A percentile compares a stretch with the other conserved stretches of the same genome.
Evolutionary conservation across 2,888 invertebrate genomes (phyloP).

Genomic region (Podotricha telesiphe): DNA sequence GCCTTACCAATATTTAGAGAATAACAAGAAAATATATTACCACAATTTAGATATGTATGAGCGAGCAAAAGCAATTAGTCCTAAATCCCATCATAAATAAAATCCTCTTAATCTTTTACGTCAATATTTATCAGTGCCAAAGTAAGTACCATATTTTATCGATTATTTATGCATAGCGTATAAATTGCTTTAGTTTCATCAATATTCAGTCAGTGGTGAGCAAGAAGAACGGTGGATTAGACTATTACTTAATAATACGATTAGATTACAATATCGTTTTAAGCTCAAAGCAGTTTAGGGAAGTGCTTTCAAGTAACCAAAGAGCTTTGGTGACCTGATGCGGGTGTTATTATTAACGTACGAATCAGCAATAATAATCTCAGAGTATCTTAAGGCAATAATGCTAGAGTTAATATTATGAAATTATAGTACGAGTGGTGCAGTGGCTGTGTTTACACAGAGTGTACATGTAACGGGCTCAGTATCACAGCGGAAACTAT

Average conservation of each 20-base stretch:
- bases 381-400: not conserved
- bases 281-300: constrained; percentile 15
- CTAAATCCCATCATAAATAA: constrained; percentile 15
- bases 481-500: not conserved
- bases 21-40: too few relatives aligned
- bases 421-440: not conserved
- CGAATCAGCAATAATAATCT: not conserved
- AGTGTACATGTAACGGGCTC: not conserved
- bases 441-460: not conserved
- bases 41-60: not conserved
- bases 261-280: constrained; percentile 46
- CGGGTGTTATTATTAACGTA: not conserved
- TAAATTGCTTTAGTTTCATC: constrained; percentile 78
- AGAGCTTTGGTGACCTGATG: constrained; percentile 9
- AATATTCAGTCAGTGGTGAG: constrained; percentile 71
- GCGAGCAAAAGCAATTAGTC: constrained; percentile 24
- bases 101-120: constrained; percentile 12
- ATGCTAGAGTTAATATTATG: not conserved
- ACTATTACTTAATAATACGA: constrained; percentile 46
- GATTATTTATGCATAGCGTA: constrained; percentile 82
- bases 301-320: constrained; percentile 6
- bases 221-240: constrained; percentile 45
- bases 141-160: constrained; percentile 53
- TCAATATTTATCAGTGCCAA: constrained; percentile 23
- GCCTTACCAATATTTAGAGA: too few relatives aligned